A percentile compares a stretch with the other conserved stretches of the same genome.
Evolutionary conservation across 2,113 vertebrate species (phyloP).

Genomic region (Elachura formosa): DNA sequence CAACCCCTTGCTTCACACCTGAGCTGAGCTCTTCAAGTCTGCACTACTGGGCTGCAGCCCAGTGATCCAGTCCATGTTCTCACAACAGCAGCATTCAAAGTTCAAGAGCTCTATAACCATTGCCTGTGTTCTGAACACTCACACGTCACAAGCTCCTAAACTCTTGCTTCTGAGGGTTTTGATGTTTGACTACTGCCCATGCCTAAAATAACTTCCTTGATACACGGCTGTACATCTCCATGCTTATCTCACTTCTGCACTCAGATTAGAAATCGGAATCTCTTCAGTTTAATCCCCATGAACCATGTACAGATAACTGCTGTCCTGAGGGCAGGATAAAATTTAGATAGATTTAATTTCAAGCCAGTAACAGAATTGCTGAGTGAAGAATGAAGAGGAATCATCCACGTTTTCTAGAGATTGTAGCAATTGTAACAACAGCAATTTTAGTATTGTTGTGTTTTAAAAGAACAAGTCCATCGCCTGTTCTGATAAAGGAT

Average conservation of each 20-base stretch:
- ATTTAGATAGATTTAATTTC: background rate
- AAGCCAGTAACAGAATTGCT: background rate
- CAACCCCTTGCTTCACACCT: accelerated
- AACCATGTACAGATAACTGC: background rate
- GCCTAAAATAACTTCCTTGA: background rate
- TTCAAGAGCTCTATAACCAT: background rate
- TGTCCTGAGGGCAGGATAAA: background rate
- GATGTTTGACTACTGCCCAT: background rate
- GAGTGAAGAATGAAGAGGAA: background rate
- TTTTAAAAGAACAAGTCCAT: background rate
- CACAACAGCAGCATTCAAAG: background rate
- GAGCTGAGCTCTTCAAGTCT: background rate
- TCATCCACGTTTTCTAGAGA: background rate
- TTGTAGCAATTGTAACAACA: too few species aligned
- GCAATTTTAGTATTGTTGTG: background rate
- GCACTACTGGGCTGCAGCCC: background rate
- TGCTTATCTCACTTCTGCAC: background rate
- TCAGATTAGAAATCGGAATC: background rate
- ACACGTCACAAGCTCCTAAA: background rate
- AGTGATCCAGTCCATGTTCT: background rate
- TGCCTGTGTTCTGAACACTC: background rate
- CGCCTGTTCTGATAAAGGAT: background rate
- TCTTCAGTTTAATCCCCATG: background rate
- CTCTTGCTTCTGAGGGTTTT: background rate
- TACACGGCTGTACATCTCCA: background rate